Evolutionary conservation across 2,888 invertebrate species (phyloP).

Genomic region (Portevinia maculata): DNA sequence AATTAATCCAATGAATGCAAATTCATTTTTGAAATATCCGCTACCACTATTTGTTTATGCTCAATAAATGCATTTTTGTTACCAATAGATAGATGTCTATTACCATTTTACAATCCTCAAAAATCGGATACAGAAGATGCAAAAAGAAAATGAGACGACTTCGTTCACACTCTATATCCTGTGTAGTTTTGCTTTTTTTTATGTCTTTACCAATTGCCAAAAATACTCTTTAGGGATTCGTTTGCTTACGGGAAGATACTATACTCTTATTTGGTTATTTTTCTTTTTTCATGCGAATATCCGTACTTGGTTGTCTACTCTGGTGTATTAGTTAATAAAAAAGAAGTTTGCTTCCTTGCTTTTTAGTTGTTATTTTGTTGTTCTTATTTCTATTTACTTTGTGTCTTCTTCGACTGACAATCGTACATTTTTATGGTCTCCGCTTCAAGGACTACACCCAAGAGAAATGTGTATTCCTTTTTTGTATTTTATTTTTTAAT

Average conservation of each 20-base stretch:
- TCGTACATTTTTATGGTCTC: slow-evolving; percentile 11
- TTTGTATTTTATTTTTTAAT: slow-evolving; percentile 9
- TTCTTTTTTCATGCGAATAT: slow-evolving; percentile 21
- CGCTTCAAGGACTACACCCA: slow-evolving; percentile 39
- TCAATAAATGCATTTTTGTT: slow-evolving; percentile 13
- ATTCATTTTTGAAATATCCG: background rate
- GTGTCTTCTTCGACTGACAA: slow-evolving; percentile 17
- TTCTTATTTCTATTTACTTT: background rate
- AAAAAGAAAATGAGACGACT: background rate
- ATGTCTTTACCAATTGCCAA: slow-evolving; percentile 58
- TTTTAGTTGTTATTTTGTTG: background rate
- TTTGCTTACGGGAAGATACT: slow-evolving; percentile 22
- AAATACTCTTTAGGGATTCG: slow-evolving; percentile 57
- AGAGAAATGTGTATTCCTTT: slow-evolving; percentile 15
- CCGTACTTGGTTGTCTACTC: slow-evolving; percentile 3
- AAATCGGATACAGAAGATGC: background rate
- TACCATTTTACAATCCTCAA: slow-evolving; percentile 8
- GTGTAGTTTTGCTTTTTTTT: slow-evolving; percentile 42
- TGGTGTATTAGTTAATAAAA: slow-evolving; percentile 33
- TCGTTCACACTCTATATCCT: slow-evolving; percentile 14
- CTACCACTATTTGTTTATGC: slow-evolving; percentile 22
- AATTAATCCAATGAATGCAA: slow-evolving; percentile 10
- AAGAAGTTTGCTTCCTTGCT: slow-evolving; percentile 8
- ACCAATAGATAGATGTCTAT: slow-evolving; percentile 11
- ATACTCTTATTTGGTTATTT: slow-evolving; percentile 27